A percentile compares a stretch with the other conserved stretches of the same genome.
These are phyloP conservation scores for Potamilus streckersoni DNA, from an alignment of 1,140 invertebrate genomes.

Conservation along the genomic window DNA sequence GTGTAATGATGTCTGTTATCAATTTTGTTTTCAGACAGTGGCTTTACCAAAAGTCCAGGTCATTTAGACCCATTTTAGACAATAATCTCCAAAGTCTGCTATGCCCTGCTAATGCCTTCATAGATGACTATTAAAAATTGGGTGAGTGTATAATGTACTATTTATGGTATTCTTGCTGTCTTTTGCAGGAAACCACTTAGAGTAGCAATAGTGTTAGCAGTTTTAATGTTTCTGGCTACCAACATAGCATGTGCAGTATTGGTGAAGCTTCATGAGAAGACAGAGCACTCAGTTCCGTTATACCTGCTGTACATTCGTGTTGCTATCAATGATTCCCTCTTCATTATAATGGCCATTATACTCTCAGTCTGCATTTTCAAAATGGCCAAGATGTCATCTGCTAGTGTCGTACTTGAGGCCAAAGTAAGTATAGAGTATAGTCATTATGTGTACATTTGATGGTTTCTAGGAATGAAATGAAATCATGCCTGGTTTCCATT, in stretches of 20 bases:
- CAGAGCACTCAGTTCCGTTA: constrained; percentile 36
- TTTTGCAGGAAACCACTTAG: constrained; percentile 46
- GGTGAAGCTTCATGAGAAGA: constrained; percentile 34
- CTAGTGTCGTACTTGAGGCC: constrained; percentile 62
- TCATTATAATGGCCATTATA: constrained; percentile 58
- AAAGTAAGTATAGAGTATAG: constrained; percentile 53
- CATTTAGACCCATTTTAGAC: too few relatives aligned
- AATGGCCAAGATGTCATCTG: constrained; percentile 60
- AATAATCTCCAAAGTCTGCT: too few relatives aligned
- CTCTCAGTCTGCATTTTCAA: constrained; percentile 64
- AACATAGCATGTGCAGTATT: constrained; percentile 60
- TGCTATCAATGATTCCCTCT: constrained; percentile 63
- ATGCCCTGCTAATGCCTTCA: too few relatives aligned
- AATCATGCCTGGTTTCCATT: neutral
- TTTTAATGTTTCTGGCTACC: constrained; percentile 59
- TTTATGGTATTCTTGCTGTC: constrained; percentile 1
- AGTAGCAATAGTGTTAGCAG: constrained; percentile 44
- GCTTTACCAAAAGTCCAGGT: too few relatives aligned
- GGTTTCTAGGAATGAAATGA: neutral
- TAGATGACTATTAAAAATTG: too few relatives aligned
- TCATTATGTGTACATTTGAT: constrained; percentile 11
- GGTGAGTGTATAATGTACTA: too few relatives aligned
- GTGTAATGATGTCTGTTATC: too few relatives aligned
- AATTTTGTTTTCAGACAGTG: too few relatives aligned
- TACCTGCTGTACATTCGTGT: constrained; percentile 56